Percentiles rank a stretch among this genome's conserved stretches.
phyloP scores from a whole-genome alignment of 2,797 vertebrate species.

The Sylvilagus floridanus region DNA sequence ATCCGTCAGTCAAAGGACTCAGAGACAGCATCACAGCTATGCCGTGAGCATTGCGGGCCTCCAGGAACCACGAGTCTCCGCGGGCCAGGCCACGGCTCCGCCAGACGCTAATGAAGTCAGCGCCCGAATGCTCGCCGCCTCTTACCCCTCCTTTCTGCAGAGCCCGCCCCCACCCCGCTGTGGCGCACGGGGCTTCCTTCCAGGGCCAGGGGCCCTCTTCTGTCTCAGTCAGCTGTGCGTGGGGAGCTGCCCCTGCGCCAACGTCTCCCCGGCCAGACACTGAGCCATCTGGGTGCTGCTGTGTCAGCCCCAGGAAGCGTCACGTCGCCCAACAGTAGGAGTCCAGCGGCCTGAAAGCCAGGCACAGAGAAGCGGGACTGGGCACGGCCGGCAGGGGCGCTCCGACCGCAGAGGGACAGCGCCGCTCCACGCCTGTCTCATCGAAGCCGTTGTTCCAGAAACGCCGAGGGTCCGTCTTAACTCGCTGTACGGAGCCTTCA shows the following conservation, averaged over 20 bases:
- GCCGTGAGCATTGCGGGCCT: not conserved
- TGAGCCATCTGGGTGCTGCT: too few species aligned
- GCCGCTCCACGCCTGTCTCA: accelerated
- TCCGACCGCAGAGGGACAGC: too few species aligned
- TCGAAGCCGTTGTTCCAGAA: accelerated
- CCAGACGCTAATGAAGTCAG: not conserved
- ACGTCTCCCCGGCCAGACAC: accelerated
- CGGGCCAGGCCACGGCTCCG: too few species aligned
- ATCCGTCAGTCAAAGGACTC: too few species aligned
- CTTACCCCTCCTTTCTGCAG: too few species aligned
- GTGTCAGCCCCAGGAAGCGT: not conserved
- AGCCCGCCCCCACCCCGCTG: too few species aligned
- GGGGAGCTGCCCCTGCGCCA: not conserved
- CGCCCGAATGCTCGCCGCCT: accelerated
- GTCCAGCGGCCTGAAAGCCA: too few species aligned
- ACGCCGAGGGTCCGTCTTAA: not conserved
- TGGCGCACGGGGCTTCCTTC: too few species aligned
- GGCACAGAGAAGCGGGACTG: accelerated
- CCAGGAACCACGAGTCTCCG: not conserved
- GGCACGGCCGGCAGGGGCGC: not conserved
- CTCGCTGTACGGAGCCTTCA: not conserved
- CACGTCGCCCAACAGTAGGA: accelerated
- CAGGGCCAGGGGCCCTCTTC: too few species aligned
- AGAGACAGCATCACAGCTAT: not conserved
- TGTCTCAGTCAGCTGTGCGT: too few species aligned